Evolutionary conservation across 2,888 invertebrate genomes (phyloP).

Genomic region (Siphlonurus alternatus): DNA sequence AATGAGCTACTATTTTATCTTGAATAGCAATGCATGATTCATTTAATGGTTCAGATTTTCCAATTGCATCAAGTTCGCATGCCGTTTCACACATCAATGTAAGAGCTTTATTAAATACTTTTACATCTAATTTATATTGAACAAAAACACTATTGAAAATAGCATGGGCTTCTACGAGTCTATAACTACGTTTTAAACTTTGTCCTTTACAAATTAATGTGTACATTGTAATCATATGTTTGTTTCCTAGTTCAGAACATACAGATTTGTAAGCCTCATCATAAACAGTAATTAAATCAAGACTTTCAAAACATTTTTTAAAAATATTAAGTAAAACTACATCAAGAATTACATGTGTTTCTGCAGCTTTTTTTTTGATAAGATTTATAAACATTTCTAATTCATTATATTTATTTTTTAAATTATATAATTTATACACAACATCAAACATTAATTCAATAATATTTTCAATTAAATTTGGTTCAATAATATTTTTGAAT

Average conservation of each 20-base stretch:
- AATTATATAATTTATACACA: background rate
- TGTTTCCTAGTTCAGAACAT: background rate
- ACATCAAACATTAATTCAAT: background rate
- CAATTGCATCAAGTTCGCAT: background rate
- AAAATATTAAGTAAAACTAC: background rate
- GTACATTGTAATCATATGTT: background rate
- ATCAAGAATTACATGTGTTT: background rate
- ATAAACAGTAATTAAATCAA: background rate
- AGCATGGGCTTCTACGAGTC: background rate
- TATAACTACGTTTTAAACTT: background rate
- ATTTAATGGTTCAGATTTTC: background rate
- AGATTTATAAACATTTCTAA: background rate
- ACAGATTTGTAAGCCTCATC: background rate
- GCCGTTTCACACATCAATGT: background rate
- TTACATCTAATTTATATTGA: background rate
- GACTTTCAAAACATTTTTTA: background rate
- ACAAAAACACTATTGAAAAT: background rate
- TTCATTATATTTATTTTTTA: background rate
- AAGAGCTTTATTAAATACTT: background rate
- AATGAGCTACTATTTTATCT: background rate
- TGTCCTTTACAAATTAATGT: background rate
- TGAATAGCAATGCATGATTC: background rate
- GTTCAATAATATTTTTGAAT: background rate
- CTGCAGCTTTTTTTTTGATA: no score
- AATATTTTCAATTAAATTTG: background rate